Conservation (phyloP, 2,113 vertebrate species). For the Oncorhynchus clarkii region DNA sequence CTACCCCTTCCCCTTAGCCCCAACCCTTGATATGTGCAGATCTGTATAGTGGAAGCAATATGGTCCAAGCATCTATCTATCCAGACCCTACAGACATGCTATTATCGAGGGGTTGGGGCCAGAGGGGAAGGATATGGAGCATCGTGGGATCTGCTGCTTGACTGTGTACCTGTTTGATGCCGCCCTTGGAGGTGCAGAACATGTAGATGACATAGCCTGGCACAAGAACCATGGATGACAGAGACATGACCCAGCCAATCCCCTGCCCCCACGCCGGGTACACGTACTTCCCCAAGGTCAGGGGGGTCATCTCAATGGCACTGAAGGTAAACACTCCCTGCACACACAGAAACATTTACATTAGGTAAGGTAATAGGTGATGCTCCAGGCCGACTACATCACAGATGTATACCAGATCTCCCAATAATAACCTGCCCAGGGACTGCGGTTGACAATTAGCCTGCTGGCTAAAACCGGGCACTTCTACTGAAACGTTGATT, state of each 20-base stretch:
- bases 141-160: background rate
- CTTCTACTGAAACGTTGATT: too few species aligned
- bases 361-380: too few species aligned
- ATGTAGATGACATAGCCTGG: constrained; percentile 83
- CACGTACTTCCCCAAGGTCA: constrained; percentile 82
- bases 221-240: constrained; percentile 87
- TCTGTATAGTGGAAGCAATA: too few species aligned
- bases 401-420: background rate
- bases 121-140: background rate
- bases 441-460: too few species aligned
- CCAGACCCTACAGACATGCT: too few species aligned
- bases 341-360: constrained; percentile 15
- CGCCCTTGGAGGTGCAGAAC: constrained; percentile 77
- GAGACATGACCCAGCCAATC: constrained; percentile 85
- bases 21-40: too few species aligned
- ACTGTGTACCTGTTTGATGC: constrained; percentile 63
- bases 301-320: constrained; percentile 87
- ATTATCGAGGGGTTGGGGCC: too few species aligned
- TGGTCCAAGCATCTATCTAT: too few species aligned
- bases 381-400: too few species aligned
- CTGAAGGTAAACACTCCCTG: constrained; percentile 87
- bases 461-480: too few species aligned
- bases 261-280: constrained; percentile 86
- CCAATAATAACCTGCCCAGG: background rate
- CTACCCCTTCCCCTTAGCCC: too few species aligned